Evolutionary conservation across 1,140 invertebrate species (phyloP).

Genomic region (Acromyrmex heyeri): DNA sequence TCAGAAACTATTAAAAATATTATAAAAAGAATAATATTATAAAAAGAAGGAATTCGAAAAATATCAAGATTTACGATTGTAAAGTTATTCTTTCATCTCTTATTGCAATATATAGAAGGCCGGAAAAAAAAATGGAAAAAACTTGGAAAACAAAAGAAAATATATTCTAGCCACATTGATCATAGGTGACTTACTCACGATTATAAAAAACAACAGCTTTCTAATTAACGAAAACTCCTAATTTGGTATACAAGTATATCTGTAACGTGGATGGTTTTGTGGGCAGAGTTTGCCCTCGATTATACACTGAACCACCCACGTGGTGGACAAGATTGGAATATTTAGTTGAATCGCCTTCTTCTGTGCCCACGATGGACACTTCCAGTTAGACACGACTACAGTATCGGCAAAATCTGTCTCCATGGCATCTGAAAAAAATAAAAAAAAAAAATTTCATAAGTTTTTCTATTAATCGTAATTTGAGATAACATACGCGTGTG

Average conservation of each 20-base stretch:
- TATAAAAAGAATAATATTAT: neutral
- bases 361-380: slow-evolving; percentile 87
- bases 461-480: neutral
- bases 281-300: slow-evolving; percentile 87
- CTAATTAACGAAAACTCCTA: slow-evolving; percentile 34
- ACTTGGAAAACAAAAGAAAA: neutral
- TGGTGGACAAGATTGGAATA: slow-evolving; percentile 88
- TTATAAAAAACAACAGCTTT: slow-evolving; percentile 11
- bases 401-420: slow-evolving; percentile 81
- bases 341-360: slow-evolving; percentile 86
- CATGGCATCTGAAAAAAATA: slow-evolving; percentile 76
- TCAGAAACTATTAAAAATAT: neutral
- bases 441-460: neutral
- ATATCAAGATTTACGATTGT: neutral
- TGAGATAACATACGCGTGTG: neutral
- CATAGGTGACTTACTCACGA: slow-evolving; percentile 7
- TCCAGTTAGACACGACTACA: slow-evolving; percentile 86
- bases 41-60: neutral
- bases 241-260: slow-evolving; percentile 74
- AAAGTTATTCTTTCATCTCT: neutral
- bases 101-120: neutral
- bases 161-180: neutral
- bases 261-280: slow-evolving; percentile 78
- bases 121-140: neutral
- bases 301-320: slow-evolving; percentile 88